Conservation (phyloP, 53 echinoderm and acorn worm species). For the Actinopyga echinites region DNA sequence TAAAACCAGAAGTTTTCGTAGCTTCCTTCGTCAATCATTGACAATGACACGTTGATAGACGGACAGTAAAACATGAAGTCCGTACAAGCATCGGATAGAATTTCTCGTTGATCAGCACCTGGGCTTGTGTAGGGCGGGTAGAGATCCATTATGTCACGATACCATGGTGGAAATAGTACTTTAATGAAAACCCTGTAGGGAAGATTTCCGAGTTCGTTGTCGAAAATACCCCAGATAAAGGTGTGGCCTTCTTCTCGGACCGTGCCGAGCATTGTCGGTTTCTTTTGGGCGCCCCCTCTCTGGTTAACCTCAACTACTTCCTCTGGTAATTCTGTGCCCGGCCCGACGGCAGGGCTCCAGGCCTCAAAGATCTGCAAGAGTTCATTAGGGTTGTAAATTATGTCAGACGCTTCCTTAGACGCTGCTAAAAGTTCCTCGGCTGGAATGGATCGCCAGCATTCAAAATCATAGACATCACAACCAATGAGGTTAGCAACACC, state of each 20-base stretch:
- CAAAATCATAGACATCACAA: slow-evolving; percentile 13
- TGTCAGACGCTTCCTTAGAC: background rate
- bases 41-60: background rate
- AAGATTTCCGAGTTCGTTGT: slow-evolving; percentile 18
- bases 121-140: background rate
- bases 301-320: slow-evolving; percentile 7
- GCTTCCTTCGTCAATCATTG: background rate
- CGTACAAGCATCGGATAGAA: slow-evolving; percentile 27
- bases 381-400: slow-evolving; percentile 28
- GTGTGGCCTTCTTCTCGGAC: slow-evolving; percentile 23
- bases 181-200: slow-evolving; percentile 7
- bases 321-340: background rate
- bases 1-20: slow-evolving; percentile 20
- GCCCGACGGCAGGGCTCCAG: slow-evolving; percentile 39
- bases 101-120: slow-evolving; percentile 33
- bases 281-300: slow-evolving; percentile 33
- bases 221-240: slow-evolving; percentile 7
- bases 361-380: slow-evolving; percentile 35
- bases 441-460: slow-evolving; percentile 7
- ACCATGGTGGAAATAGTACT: slow-evolving; percentile 15
- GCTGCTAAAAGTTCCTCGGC: slow-evolving; percentile 24
- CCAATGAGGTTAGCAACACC: background rate
- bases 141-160: slow-evolving; percentile 17
- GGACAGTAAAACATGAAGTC: slow-evolving; percentile 41
- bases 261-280: slow-evolving; percentile 50